These are phyloP conservation scores for Gari tellinella DNA, from an alignment of 2,888 invertebrate species.

Conservation along the genomic window DNA sequence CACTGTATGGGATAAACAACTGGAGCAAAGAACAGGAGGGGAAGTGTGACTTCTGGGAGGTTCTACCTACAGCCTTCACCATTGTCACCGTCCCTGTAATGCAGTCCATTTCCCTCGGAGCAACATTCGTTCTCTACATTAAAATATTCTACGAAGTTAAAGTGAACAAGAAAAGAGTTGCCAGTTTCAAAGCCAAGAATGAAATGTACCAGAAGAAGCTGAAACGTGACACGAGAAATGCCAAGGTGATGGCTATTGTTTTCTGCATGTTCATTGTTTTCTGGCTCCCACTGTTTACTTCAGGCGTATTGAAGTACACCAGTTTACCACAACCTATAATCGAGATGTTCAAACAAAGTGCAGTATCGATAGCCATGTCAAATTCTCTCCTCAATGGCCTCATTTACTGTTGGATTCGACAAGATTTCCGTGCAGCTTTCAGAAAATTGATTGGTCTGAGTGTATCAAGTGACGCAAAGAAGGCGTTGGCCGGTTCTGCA, in stretches of 20 bases:
- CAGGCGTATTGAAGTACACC: constrained; percentile 57
- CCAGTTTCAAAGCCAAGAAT: constrained; percentile 12
- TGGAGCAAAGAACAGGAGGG: constrained; percentile 32
- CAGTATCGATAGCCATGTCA: constrained; percentile 50
- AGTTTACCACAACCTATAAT: constrained; percentile 21
- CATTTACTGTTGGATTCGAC: constrained; percentile 45
- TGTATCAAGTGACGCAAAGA: too few relatives aligned
- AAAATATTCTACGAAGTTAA: constrained; percentile 46
- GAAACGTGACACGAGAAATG: constrained; percentile 40
- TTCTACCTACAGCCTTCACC: constrained; percentile 55
- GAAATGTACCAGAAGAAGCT: background rate
- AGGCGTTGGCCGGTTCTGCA: too few relatives aligned
- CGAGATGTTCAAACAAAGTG: constrained; percentile 56
- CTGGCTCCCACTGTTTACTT: constrained; percentile 63
- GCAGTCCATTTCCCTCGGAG: constrained; percentile 28
- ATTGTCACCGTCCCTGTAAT: constrained; percentile 49
- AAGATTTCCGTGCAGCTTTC: constrained; percentile 56
- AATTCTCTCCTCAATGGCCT: constrained; percentile 28
- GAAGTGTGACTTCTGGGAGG: constrained; percentile 56
- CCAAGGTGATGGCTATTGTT: constrained; percentile 55
- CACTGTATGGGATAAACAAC: constrained; percentile 40
- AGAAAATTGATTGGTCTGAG: constrained; percentile 1
- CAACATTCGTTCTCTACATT: constrained; percentile 37
- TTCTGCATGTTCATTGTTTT: constrained; percentile 64
- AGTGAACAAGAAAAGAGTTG: constrained; percentile 34